Evolutionary conservation across 2,113 vertebrate species (phyloP).

Genomic region (Leuciscus idus): DNA sequence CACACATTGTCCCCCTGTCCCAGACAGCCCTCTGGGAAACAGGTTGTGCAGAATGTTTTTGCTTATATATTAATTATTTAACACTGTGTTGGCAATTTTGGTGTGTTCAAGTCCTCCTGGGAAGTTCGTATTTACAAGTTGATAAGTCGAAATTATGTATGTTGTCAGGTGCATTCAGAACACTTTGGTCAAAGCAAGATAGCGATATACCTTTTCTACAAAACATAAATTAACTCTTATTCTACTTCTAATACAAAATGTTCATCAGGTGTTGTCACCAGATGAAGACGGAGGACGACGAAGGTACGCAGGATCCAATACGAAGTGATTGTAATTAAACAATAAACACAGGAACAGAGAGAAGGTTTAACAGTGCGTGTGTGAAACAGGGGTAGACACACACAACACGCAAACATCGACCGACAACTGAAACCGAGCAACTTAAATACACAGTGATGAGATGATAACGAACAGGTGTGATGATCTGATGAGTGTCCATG

Average conservation of each 20-base stretch:
- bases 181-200: background rate
- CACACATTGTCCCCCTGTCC: background rate
- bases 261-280: background rate
- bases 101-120: background rate
- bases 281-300: too few relatives aligned
- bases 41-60: background rate
- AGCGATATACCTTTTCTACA: background rate
- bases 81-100: background rate
- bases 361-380: too few relatives aligned
- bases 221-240: background rate
- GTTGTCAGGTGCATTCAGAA: background rate
- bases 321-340: too few relatives aligned
- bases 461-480: too few relatives aligned
- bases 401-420: too few relatives aligned
- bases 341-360: too few relatives aligned
- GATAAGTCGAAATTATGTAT: background rate
- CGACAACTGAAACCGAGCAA: too few relatives aligned
- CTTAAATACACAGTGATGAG: too few relatives aligned
- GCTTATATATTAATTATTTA: too few relatives aligned
- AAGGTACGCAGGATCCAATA: too few relatives aligned
- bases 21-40: conserved; percentile 24
- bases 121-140: background rate
- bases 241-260: background rate
- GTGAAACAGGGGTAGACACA: too few relatives aligned
- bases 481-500: too few relatives aligned